phyloP scores from a whole-genome alignment of 2,888 invertebrate genomes.

The Sisyra terminalis region DNA sequence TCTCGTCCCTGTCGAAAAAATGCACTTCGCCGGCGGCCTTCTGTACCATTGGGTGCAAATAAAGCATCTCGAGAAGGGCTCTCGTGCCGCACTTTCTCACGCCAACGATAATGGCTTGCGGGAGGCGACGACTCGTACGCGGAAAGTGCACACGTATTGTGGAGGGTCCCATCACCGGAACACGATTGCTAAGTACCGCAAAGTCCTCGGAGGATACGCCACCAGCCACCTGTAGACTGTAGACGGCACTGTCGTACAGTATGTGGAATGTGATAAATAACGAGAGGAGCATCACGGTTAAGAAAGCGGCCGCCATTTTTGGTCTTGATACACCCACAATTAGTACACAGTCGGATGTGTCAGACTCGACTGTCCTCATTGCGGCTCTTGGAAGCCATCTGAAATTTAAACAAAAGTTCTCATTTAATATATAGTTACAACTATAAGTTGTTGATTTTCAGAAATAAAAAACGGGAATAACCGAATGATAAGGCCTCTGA shows the following conservation, averaged over 20 bases:
- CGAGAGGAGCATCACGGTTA: slow-evolving; percentile 63
- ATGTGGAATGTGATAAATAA: slow-evolving; percentile 74
- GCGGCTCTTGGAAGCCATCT: slow-evolving; percentile 73
- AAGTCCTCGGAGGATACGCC: slow-evolving; percentile 22
- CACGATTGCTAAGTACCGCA: slow-evolving; percentile 25
- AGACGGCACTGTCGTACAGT: slow-evolving; percentile 70
- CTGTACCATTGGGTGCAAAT: slow-evolving; percentile 82
- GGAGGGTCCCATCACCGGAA: slow-evolving; percentile 29
- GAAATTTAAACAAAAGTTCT: slow-evolving; percentile 16
- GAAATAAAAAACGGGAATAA: background rate
- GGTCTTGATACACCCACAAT: slow-evolving; percentile 73
- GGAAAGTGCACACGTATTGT: slow-evolving; percentile 36
- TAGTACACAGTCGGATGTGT: slow-evolving; percentile 69
- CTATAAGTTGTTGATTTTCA: too few relatives aligned
- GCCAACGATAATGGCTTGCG: slow-evolving; percentile 81
- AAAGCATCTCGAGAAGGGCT: slow-evolving; percentile 90
- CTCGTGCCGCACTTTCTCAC: slow-evolving; percentile 94
- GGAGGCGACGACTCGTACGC: slow-evolving; percentile 42
- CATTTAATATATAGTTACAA: too few relatives aligned
- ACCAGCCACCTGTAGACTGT: slow-evolving; percentile 49
- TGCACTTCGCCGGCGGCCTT: slow-evolving; percentile 91
- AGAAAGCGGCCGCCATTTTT: slow-evolving; percentile 64
- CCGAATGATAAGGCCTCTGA: background rate
- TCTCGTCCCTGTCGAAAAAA: slow-evolving; percentile 91
- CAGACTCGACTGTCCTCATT: slow-evolving; percentile 70